Evolutionary conservation across 2,113 vertebrate species (phyloP).

Genomic region (Nanger granti): DNA sequence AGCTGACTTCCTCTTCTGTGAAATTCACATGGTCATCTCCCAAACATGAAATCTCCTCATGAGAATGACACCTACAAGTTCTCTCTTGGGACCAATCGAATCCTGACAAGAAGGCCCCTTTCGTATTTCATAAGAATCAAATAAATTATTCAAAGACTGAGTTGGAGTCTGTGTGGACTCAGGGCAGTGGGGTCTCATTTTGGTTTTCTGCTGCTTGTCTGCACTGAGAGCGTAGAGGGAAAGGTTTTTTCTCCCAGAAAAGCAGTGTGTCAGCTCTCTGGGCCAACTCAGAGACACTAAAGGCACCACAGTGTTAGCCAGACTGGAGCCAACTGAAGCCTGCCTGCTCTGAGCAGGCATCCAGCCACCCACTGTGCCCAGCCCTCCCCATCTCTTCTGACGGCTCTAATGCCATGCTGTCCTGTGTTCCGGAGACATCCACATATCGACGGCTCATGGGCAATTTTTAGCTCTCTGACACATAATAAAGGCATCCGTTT

Average conservation of each 20-base stretch:
- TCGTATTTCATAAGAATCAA: constrained; percentile 34
- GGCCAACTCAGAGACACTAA: neutral
- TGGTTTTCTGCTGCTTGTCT: constrained; percentile 3
- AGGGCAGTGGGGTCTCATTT: constrained; percentile 16
- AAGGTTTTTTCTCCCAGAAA: constrained; percentile 51
- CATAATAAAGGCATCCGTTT: constrained; percentile 58
- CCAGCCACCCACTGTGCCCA: neutral
- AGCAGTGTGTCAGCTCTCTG: constrained; percentile 60
- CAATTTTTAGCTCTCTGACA: constrained; percentile 56
- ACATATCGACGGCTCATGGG: constrained; percentile 37
- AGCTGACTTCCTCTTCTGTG: constrained; percentile 36
- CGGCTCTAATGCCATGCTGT: neutral
- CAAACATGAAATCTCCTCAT: constrained; percentile 48
- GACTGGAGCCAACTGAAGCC: constrained; percentile 62
- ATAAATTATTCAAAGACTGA: constrained; percentile 41
- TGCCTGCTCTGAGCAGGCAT: neutral
- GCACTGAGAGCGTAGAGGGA: constrained; percentile 33
- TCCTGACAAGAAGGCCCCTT: neutral
- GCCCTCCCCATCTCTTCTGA: constrained; percentile 17
- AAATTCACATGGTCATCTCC: constrained; percentile 43
- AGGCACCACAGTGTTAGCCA: constrained; percentile 58
- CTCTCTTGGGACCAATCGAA: constrained; percentile 18
- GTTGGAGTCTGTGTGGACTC: constrained; percentile 37
- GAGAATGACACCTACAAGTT: neutral
- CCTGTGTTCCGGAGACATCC: neutral